These are phyloP conservation scores for Ornithorhynchus anatinus DNA, from an alignment of 2,113 vertebrate genomes.

Conservation along the genomic window DNA sequence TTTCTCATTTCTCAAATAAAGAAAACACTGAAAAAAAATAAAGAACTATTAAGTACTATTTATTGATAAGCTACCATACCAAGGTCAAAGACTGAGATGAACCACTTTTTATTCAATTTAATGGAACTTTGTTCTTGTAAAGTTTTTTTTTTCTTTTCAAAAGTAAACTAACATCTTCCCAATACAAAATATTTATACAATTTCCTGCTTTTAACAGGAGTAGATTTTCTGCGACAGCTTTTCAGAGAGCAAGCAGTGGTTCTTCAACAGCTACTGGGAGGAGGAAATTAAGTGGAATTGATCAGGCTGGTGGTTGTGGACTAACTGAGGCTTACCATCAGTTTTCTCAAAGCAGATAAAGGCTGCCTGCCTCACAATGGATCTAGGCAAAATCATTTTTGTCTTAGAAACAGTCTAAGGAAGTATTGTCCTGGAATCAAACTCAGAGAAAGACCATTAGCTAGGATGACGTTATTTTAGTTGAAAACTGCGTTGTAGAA, in stretches of 20 bases:
- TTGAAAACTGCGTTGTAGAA: no score
- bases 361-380: no score
- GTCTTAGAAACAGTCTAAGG: no score
- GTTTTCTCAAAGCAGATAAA: no score
- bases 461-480: no score
- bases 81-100: not conserved
- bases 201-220: not conserved
- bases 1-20: not conserved
- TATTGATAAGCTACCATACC: not conserved
- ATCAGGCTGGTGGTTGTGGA: not conserved
- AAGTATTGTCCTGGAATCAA: no score
- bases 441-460: no score
- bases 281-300: not conserved
- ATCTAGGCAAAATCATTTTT: no score
- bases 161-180: not conserved
- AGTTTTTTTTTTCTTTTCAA: not conserved
- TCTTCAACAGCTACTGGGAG: no score
- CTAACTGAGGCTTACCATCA: not conserved
- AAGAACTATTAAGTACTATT: not conserved
- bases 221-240: not conserved
- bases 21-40: not conserved
- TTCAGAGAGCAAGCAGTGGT: not conserved
- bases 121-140: not conserved
- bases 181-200: not conserved
- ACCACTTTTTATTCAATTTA: constrained; percentile 9